Base-by-base conservation (phyloP, 1,140 invertebrate species). In the Hermetia illucens region DNA sequence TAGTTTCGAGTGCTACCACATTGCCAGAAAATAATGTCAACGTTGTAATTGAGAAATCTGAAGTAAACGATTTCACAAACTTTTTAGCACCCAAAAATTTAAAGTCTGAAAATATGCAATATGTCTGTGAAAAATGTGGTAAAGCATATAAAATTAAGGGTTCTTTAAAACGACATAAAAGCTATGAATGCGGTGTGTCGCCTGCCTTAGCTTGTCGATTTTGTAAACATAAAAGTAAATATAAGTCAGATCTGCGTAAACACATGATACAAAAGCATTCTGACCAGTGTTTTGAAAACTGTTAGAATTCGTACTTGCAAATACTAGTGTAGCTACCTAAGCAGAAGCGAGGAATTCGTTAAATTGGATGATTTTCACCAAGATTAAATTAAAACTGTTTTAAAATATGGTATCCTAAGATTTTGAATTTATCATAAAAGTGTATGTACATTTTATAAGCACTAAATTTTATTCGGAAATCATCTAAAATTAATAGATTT, bases 141-240 rank as follows among this genome's bases (percentile, higher is more conserved):
- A 63, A 71, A 29, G 55, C 56, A 3, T 75, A 75, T 51, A 70
- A 70, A 40, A 60, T 66, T 20, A 68, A 69, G 39, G 61, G 64
- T 20, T 70, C 68, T 3, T 44, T 72, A 3, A 61, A 64, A 40
- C 62, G 66, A 16, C 76, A 79, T 48, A 57, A 71, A 40, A 66
- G 65, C 24, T 70, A 74, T 42, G 74, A 79, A 43, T 79, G 75
- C 40, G 74, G 75, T 1, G 69, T 75, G 36, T 58, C 64, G 29
- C 58, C 63, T 5, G 49, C 51, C 1, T 46, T 60, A 2, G 49
- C 50, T 21, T 60, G 57, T 46, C 48, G 48, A 6, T 55, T 57
- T 22, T 59, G 57, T 44, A 50, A 54, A 22, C 56, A 60, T 43
- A 59, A 58, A 43, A 57, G 57, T 45, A 60, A 60, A 44, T 52